Conservation (phyloP, 2,888 invertebrate genomes). For the Coelopa pilipes region DNA sequence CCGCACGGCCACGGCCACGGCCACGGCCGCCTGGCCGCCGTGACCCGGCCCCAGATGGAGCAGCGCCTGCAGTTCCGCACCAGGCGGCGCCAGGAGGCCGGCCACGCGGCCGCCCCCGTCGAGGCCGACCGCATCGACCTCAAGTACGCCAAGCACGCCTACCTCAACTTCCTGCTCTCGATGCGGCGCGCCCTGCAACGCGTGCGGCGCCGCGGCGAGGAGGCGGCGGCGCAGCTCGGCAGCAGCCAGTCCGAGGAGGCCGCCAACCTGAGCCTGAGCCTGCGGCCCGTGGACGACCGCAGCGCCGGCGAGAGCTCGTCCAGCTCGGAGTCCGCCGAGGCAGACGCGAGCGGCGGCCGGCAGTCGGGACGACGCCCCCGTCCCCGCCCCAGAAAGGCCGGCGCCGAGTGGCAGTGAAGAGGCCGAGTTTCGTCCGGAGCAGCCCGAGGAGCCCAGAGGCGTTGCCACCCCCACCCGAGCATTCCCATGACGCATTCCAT, state of each 20-base stretch:
- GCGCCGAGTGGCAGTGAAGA: not conserved
- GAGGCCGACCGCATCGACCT: constrained; percentile 49
- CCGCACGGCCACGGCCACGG: constrained; percentile 39
- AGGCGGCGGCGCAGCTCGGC: not conserved
- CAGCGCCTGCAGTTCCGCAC: constrained; percentile 53
- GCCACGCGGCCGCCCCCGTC: constrained; percentile 39
- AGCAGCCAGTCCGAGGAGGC: constrained; percentile 30
- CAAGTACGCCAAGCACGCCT: constrained; percentile 55
- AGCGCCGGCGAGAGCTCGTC: constrained; percentile 22
- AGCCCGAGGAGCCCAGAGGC: not conserved
- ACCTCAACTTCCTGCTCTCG: constrained; percentile 50
- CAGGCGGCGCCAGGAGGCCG: constrained; percentile 16
- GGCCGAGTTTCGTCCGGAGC: not conserved
- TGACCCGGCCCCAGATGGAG: constrained; percentile 48
- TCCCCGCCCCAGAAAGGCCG: not conserved
- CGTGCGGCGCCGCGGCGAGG: constrained; percentile 24
- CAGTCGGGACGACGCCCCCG: not conserved
- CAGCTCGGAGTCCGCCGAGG: constrained; percentile 34
- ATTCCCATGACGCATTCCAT: too few species aligned
- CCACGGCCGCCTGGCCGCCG: constrained; percentile 39
- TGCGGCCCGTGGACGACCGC: constrained; percentile 28
- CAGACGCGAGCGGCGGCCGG: not conserved
- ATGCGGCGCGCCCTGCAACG: constrained; percentile 49
- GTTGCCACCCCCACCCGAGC: too few species aligned
- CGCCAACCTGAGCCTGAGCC: constrained; percentile 33